Evolutionary conservation across 2,888 invertebrate genomes (phyloP).

Genomic region (Oeneis ivallda): DNA sequence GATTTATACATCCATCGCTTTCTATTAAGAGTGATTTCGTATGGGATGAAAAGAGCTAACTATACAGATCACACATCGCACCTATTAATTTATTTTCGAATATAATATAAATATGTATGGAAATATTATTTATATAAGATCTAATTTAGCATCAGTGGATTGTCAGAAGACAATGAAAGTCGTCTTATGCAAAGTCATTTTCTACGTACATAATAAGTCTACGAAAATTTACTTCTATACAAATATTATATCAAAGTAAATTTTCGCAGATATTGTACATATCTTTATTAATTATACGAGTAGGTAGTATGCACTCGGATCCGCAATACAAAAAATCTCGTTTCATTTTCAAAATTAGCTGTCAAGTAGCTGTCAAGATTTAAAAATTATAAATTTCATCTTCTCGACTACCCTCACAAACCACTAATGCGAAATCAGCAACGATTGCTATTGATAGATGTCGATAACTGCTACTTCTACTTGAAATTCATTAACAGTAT

Average conservation of each 20-base stretch:
- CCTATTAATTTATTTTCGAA: conserved; percentile 5
- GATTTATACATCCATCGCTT: conserved; percentile 22
- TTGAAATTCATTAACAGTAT: not conserved
- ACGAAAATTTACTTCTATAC: too few relatives aligned
- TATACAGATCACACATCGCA: conserved; percentile 16
- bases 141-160: conserved; percentile 1
- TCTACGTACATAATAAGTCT: too few relatives aligned
- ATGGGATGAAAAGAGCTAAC: conserved; percentile 25
- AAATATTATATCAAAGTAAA: too few relatives aligned
- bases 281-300: too few relatives aligned
- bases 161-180: not conserved
- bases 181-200: not conserved
- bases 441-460: not conserved
- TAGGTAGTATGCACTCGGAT: too few relatives aligned
- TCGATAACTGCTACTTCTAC: not conserved
- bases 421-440: not conserved
- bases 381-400: too few relatives aligned
- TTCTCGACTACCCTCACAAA: not conserved
- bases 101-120: not conserved
- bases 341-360: too few relatives aligned
- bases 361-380: too few relatives aligned
- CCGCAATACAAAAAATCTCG: too few relatives aligned
- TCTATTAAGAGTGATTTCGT: conserved; percentile 12
- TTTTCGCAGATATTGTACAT: too few relatives aligned
- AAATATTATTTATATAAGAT: not conserved